Conservation (phyloP, 1,140 invertebrate species). For the Colletes gigas region DNA sequence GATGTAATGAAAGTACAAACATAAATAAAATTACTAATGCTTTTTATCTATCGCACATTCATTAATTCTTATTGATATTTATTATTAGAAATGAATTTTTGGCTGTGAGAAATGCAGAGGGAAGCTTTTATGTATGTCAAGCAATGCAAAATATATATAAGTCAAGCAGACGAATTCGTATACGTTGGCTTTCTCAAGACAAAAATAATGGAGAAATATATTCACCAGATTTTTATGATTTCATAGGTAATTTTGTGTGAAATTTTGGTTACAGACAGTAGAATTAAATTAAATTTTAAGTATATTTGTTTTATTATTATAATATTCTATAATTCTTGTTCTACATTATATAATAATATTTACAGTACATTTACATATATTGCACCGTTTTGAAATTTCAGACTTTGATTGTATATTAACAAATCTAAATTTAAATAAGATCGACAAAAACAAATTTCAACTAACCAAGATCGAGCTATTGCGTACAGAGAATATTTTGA, state of each 20-base stretch:
- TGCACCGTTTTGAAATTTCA: constrained; percentile 77
- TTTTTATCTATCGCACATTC: background rate
- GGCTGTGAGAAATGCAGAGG: constrained; percentile 93
- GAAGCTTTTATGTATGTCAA: constrained; percentile 95
- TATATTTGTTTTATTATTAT: background rate
- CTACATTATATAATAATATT: too few relatives aligned
- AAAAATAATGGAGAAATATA: constrained; percentile 88
- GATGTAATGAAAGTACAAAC: background rate
- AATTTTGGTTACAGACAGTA: constrained; percentile 15
- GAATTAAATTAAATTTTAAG: background rate
- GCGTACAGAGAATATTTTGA: constrained; percentile 91
- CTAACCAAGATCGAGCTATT: constrained; percentile 87
- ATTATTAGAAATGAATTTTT: constrained; percentile 91
- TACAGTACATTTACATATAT: background rate
- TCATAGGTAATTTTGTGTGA: constrained; percentile 84
- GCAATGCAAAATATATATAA: constrained; percentile 95
- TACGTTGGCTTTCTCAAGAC: constrained; percentile 93
- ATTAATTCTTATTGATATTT: constrained; percentile 55
- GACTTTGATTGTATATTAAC: constrained; percentile 95
- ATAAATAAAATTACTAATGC: background rate
- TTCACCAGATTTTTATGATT: constrained; percentile 94
- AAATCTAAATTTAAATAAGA: constrained; percentile 89
- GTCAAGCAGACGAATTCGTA: constrained; percentile 89
- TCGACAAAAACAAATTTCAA: constrained; percentile 87
- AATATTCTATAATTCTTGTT: background rate